Percentiles rank a stretch among this genome's conserved stretches.
These are phyloP conservation scores for Prosapia bicincta DNA, from an alignment of 2,888 invertebrate genomes.

Conservation along the genomic window DNA sequence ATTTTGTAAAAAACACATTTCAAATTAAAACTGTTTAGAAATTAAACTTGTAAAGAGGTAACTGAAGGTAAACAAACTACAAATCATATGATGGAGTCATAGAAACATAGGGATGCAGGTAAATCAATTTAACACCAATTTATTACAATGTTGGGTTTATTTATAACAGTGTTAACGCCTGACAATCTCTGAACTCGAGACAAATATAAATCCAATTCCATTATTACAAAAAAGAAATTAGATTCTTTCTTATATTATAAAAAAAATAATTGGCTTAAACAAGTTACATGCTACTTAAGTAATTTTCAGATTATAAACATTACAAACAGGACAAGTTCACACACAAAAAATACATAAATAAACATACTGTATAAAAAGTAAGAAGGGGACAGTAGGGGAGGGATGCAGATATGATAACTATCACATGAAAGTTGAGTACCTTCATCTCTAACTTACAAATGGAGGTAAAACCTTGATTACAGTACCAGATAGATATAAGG, in stretches of 20 bases:
- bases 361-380: background rate
- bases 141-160: constrained; percentile 25
- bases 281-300: constrained; percentile 18
- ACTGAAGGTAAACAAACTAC: too few species aligned
- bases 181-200: constrained; percentile 4
- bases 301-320: constrained; percentile 9
- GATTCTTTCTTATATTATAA: background rate
- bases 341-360: constrained; percentile 4
- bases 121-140: background rate
- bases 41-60: too few species aligned
- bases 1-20: too few species aligned
- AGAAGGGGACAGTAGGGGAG: background rate
- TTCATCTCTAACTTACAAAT: constrained; percentile 23
- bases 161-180: constrained; percentile 18
- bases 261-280: constrained; percentile 7
- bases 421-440: constrained; percentile 17
- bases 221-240: background rate
- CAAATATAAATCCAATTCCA: background rate
- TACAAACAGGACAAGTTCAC: constrained; percentile 4
- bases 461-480: constrained; percentile 16
- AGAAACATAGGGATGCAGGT: too few species aligned
- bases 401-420: constrained; percentile 13
- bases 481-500: background rate
- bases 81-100: too few species aligned
- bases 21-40: too few species aligned